phyloP scores from a whole-genome alignment of 2,113 vertebrate genomes.

The Cercopithecus mona region DNA sequence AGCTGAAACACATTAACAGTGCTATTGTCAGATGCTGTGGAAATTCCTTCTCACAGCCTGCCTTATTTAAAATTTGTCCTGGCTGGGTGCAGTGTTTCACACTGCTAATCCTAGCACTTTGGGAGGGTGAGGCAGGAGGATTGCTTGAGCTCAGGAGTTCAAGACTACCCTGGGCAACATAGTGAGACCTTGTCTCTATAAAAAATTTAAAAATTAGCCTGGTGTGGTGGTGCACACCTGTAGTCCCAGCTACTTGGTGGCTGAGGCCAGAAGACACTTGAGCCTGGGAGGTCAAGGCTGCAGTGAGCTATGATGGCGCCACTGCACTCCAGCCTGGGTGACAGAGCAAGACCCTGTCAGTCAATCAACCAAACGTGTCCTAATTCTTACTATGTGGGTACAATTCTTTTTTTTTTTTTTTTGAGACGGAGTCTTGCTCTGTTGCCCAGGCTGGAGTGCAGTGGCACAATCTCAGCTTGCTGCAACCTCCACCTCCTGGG shows the following conservation, averaged over 20 bases:
- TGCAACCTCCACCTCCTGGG: no score
- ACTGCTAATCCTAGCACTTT: not conserved
- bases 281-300: no score
- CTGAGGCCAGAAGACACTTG: no score
- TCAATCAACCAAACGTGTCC: no score
- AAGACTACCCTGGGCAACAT: not conserved
- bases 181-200: not conserved
- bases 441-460: no score
- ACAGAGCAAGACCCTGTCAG: not conserved
- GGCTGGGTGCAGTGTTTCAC: not conserved
- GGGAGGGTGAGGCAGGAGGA: not conserved
- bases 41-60: not conserved
- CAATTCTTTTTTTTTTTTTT: no score
- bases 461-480: no score
- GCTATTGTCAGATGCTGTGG: not conserved
- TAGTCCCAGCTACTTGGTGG: no score
- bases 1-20: not conserved
- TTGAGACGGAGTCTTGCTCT: no score
- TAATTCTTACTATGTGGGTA: no score
- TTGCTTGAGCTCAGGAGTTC: not conserved
- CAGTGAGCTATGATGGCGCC: no score
- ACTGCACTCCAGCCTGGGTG: not conserved
- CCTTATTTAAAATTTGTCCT: constrained; percentile 29
- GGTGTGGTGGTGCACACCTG: not conserved
- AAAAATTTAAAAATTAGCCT: not conserved